These are phyloP conservation scores for Chamaedrilus cognettii DNA, from an alignment of 2,888 invertebrate genomes.

Conservation along the genomic window DNA sequence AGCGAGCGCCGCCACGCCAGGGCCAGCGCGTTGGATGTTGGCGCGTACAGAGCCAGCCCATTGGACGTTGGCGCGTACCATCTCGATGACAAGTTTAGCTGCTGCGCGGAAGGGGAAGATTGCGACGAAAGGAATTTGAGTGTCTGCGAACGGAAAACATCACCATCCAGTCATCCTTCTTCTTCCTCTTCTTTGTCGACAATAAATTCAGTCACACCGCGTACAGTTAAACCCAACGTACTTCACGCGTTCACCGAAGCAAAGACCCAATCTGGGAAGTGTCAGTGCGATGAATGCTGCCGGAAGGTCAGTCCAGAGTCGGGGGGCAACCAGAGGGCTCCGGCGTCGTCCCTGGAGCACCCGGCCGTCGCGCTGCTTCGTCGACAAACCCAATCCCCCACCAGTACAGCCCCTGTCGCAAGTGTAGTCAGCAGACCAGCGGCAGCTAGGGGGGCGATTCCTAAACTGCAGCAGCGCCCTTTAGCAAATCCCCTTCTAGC, in stretches of 20 bases:
- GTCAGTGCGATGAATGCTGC: slow-evolving; percentile 5
- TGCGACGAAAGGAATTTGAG: background rate
- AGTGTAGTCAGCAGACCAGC: background rate
- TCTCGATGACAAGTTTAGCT: background rate
- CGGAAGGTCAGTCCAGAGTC: no score
- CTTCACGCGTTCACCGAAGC: slow-evolving; percentile 5
- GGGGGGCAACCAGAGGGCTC: background rate
- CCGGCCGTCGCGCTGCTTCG: background rate
- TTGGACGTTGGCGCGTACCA: background rate
- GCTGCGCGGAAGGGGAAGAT: background rate
- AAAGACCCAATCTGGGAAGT: slow-evolving; percentile 2
- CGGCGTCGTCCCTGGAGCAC: background rate
- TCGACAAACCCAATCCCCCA: background rate
- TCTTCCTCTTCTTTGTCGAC: background rate
- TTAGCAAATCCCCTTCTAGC: no score
- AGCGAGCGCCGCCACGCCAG: background rate
- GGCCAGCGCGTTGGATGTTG: background rate
- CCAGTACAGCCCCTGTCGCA: background rate
- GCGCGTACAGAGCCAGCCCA: background rate
- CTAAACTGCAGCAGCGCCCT: no score
- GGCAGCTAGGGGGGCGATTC: background rate
- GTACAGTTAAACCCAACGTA: slow-evolving; percentile 13
- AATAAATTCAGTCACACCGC: no score
- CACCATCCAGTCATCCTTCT: background rate
- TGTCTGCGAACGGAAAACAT: background rate